Evolutionary conservation across 2,888 invertebrate species (phyloP), one percentile per base, ranked within the genome.

Genomic region (Octodonta nipae): DNA sequence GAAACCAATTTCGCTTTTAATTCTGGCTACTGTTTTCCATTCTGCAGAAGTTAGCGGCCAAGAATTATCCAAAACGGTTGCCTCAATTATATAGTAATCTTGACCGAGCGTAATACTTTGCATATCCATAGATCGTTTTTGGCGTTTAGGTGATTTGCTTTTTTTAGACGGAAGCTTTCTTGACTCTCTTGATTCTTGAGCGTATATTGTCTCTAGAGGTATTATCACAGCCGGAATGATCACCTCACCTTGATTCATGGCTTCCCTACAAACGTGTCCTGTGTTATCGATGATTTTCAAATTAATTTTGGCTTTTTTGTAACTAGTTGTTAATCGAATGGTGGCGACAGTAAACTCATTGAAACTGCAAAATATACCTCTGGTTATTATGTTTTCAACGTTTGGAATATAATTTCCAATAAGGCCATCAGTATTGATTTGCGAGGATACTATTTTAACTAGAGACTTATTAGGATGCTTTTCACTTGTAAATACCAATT

Each of bases 1-100:
- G 34, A 32, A 30, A 15, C 41, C 26, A 17, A 32, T 13, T 4
- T 40, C 27, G 2, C 37, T 33, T 20, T 31, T 36, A 15, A 41
- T 28, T 25, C 30, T 44, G 7, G 51, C 45, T 1, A 55, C 58
- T 2, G 46, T 36, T 1, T 36, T 32, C 65, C 65, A 66, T 42
- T 66, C 65, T 0, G 37, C 33, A 4, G 35, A 39, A 1, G 54
- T 58, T 29, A 65, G 40, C 2, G 65, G 64, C 66, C 66, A 66
- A 2, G 57, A 54, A 29, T 61, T 40, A 3, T 59, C 46, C 0
- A 59, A 32, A n/a, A 63, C 54, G 4, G 40, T 48, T 6, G 51
- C 59, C 29, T 61, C 57, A 7, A 43, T 33, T 5, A 34, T 11
- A n/a, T n/a, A n/a, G n/a, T n/a, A n/a, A n/a, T n/a, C n/a, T n/a